Evolutionary conservation across 2,888 invertebrate genomes (phyloP).

Genomic region (Aquatica leii): DNA sequence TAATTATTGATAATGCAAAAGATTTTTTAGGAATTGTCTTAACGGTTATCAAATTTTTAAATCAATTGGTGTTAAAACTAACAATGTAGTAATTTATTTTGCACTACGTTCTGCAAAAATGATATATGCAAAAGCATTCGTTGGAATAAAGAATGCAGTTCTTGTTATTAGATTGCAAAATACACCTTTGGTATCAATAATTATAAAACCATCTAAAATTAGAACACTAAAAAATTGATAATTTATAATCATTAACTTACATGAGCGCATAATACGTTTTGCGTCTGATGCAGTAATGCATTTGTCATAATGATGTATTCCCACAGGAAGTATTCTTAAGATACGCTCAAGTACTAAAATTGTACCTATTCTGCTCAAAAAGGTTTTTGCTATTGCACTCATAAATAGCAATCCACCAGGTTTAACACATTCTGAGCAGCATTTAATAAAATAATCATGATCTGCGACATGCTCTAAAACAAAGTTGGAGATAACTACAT

Average conservation of each 20-base stretch:
- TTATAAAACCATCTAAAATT: neutral
- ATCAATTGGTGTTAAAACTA: too few species aligned
- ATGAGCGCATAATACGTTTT: neutral
- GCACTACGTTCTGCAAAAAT: too few species aligned
- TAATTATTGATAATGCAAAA: too few species aligned
- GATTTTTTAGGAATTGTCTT: too few species aligned
- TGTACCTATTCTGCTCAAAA: slow-evolving; percentile 71
- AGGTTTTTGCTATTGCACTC: slow-evolving; percentile 72
- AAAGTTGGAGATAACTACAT: slow-evolving; percentile 88
- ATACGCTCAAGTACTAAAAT: slow-evolving; percentile 83
- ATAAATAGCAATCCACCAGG: slow-evolving; percentile 75
- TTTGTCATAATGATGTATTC: slow-evolving; percentile 79
- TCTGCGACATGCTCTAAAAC: slow-evolving; percentile 88
- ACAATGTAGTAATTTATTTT: too few species aligned
- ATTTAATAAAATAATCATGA: slow-evolving; percentile 72
- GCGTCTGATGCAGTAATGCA: neutral
- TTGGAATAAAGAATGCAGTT: neutral
- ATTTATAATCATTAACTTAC: neutral
- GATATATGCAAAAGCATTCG: neutral
- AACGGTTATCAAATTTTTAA: too few species aligned
- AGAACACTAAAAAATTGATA: neutral
- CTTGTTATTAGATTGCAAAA: neutral
- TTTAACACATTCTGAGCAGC: slow-evolving; percentile 66
- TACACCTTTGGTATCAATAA: neutral
- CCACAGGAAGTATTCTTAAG: slow-evolving; percentile 76